Percentiles rank a stretch among this genome's conserved stretches.
These are phyloP conservation scores for Betta splendens DNA, from an alignment of 2,797 vertebrate genomes.

Conservation along the genomic window DNA sequence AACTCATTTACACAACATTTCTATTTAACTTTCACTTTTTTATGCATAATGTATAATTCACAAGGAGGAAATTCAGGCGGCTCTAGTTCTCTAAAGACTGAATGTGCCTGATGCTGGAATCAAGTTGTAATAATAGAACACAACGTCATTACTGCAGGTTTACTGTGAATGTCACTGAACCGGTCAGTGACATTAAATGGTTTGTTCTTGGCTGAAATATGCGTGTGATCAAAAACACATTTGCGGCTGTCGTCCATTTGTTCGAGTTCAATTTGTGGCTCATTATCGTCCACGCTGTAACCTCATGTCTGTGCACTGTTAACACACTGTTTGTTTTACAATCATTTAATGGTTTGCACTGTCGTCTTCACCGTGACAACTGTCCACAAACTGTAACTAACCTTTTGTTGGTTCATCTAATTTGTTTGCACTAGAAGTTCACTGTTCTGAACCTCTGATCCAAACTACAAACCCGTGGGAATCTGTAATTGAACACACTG, in stretches of 20 bases:
- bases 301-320: neutral
- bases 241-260: neutral
- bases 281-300: constrained; percentile 6
- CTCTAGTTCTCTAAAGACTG: too few relatives aligned
- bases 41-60: too few relatives aligned
- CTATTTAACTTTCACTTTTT: too few relatives aligned
- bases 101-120: too few relatives aligned
- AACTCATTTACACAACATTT: too few relatives aligned
- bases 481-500: neutral
- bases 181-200: neutral
- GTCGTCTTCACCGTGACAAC: constrained; percentile 11
- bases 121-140: too few relatives aligned
- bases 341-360: neutral
- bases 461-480: neutral
- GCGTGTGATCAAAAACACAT: neutral
- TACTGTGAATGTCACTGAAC: too few relatives aligned
- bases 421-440: constrained; percentile 12
- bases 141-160: too few relatives aligned
- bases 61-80: too few relatives aligned
- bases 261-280: neutral
- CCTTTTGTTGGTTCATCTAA: neutral
- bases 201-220: too few relatives aligned
- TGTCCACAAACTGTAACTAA: constrained; percentile 26
- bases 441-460: constrained; percentile 40
- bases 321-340: constrained; percentile 4